Evolutionary conservation across 1,140 invertebrate species (phyloP), one percentile per base, ranked within the genome.

Genomic region (Drosophila simulans): DNA sequence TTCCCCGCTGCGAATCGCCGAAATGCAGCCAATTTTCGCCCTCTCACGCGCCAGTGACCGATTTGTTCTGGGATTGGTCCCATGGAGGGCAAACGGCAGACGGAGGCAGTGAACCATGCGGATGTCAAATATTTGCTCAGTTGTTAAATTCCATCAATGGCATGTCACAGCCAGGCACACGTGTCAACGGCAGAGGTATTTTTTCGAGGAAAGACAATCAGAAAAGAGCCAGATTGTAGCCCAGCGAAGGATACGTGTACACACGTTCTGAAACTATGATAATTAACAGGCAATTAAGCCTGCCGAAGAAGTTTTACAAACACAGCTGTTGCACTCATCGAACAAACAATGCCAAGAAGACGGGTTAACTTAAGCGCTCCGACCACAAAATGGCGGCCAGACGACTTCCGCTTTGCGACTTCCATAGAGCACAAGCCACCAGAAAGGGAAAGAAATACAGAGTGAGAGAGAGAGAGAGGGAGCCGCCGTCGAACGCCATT

Each of bases 201-300:
- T 15, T 25, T 37, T 25, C 15, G 31, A 7, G 10, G 59, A 58
- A 15, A 15, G 51, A 57, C 51, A 53, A 59, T 37, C 34, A 34
- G 34, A 15, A 20, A 39, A 3, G 2, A 37, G 8, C 2, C 37
- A 12, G 10, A 12, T 31, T 40, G 15, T 2, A 20, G 40, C 25
- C 40, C 27, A 52, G 31, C 52, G 39, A n/a, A 40, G 37, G 13
- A 37, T 42, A 39, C 40, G 52, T 34, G n/a, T 15, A 43, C 42
- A 52, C n/a, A 8, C 34, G 27, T 31, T 27, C 10, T 20, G 17
- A 25, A 70, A 83, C 79, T 77, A 79, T 74, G 79, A 84, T 89
- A 89, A 88, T 86, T 88, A 88, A 89, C 63, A 59, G 69, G 66
- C 83, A 89, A 88, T 88, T 88, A 88, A 59, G 73, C 20, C 48